Conservation (phyloP, 2,113 vertebrate genomes). For the Mesoclemmys tuberculata region DNA sequence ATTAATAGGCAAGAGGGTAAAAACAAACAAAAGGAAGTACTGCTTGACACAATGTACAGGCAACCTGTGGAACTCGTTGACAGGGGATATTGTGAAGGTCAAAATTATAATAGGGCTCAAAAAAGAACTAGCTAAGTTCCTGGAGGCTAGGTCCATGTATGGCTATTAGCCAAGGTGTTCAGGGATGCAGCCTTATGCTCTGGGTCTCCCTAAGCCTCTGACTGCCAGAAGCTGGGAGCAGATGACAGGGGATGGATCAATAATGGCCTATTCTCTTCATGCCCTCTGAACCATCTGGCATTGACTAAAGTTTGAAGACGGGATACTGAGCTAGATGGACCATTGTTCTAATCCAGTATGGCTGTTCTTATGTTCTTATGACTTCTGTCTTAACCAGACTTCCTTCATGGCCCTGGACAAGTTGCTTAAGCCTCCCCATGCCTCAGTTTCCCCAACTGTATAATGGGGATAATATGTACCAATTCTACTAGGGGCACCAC, state of each 20-base stretch:
- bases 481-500: too few species aligned
- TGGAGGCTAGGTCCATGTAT: background rate
- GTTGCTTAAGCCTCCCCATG: background rate
- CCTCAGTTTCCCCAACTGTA: background rate
- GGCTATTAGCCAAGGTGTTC: background rate
- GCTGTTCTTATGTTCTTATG: background rate
- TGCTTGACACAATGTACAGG: background rate
- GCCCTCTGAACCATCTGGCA: background rate
- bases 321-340: background rate
- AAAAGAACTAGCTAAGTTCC: background rate
- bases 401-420: background rate
- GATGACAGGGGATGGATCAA: background rate
- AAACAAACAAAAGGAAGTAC: background rate
- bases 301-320: background rate
- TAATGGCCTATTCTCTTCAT: background rate
- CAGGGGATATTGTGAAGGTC: background rate
- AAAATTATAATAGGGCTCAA: background rate
- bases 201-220: background rate
- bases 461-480: background rate
- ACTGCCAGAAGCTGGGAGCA: background rate
- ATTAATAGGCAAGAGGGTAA: background rate
- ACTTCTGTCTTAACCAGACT: background rate
- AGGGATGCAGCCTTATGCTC: background rate
- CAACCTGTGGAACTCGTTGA: background rate
- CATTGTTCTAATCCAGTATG: background rate